phyloP scores from a whole-genome alignment of 2,113 vertebrate genomes.

The Meriones unguiculatus region DNA sequence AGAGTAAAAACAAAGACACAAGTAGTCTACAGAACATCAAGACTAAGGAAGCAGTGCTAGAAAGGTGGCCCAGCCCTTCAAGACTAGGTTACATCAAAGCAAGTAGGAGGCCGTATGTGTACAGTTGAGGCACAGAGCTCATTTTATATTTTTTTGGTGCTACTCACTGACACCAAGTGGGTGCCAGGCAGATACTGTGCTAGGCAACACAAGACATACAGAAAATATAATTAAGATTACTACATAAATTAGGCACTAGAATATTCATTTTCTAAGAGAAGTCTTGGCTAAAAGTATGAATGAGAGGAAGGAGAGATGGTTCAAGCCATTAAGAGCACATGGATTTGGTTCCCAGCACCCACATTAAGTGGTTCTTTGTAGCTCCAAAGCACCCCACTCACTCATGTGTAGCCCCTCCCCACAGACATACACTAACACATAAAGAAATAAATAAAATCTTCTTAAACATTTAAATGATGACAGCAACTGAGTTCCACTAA shows the following conservation, averaged over 20 bases:
- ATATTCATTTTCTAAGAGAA: slow-evolving; percentile 16
- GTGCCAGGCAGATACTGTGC: neutral
- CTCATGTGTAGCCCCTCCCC: neutral
- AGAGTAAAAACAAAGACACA: neutral
- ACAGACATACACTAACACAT: neutral
- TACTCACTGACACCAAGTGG: neutral
- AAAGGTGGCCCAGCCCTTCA: neutral
- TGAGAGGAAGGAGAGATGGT: neutral
- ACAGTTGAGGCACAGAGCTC: neutral
- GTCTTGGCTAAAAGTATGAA: neutral
- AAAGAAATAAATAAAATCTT: neutral
- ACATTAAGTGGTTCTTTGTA: neutral
- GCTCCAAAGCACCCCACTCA: neutral
- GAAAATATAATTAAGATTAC: neutral
- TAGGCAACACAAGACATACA: neutral
- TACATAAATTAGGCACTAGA: neutral
- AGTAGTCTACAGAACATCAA: neutral
- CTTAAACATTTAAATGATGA: neutral
- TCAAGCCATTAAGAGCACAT: neutral
- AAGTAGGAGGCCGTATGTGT: neutral
- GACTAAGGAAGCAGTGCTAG: neutral
- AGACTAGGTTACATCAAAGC: neutral
- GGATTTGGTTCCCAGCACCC: neutral
- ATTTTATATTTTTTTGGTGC: slow-evolving; percentile 26
- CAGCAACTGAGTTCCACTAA: neutral